Evolutionary conservation across 2,113 vertebrate genomes (phyloP).

Genomic region (Rhabdomys dilectus): DNA sequence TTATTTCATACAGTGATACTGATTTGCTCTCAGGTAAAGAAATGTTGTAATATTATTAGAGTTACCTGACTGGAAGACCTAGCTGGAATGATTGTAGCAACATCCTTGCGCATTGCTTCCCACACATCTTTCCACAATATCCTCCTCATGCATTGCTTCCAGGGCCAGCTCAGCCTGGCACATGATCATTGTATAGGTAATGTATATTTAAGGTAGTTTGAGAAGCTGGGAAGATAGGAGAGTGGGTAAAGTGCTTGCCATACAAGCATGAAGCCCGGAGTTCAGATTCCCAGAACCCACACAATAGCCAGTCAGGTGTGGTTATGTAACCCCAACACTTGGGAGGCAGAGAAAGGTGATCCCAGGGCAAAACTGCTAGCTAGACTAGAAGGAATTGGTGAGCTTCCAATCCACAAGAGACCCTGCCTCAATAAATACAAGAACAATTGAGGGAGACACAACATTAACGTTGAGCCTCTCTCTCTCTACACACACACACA

Average conservation of each 20-base stretch:
- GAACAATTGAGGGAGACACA: not conserved
- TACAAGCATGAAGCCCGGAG: not conserved
- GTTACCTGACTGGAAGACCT: not conserved
- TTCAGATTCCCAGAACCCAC: not conserved
- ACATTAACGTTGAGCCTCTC: too few relatives aligned
- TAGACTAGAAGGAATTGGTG: not conserved
- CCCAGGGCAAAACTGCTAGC: not conserved
- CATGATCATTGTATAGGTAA: fast-evolving
- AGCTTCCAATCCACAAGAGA: not conserved
- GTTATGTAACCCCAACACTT: too few relatives aligned
- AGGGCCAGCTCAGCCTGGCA: not conserved
- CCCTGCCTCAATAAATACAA: not conserved
- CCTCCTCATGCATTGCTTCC: not conserved
- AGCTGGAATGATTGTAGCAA: not conserved
- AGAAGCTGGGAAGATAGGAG: not conserved
- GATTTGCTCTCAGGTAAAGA: not conserved
- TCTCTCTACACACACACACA: not conserved
- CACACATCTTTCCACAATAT: too few relatives aligned
- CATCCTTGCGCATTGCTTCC: not conserved
- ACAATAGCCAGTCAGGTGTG: not conserved
- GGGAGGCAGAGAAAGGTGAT: not conserved
- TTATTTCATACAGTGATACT: not conserved
- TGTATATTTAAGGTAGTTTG: not conserved
- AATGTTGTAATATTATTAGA: not conserved
- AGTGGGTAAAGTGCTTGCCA: not conserved